phyloP scores from a whole-genome alignment of 2,797 vertebrate genomes.

The Potorous gilbertii region DNA sequence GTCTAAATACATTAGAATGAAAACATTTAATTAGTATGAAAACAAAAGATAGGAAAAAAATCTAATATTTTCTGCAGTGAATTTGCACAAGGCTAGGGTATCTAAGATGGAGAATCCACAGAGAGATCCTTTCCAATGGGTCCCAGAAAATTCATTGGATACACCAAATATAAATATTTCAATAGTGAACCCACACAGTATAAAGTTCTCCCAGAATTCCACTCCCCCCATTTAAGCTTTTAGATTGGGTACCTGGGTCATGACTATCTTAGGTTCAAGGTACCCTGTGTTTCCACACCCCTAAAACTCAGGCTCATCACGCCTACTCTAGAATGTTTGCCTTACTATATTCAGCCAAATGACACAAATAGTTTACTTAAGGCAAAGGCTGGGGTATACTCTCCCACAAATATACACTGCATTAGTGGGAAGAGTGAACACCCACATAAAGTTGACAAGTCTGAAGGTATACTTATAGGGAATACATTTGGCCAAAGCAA shows the following conservation, averaged over 20 bases:
- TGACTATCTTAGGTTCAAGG: neutral
- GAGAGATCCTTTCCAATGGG: neutral
- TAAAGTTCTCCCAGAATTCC: neutral
- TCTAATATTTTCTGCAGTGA: neutral
- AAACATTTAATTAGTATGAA: neutral
- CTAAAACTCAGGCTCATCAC: neutral
- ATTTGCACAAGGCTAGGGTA: neutral
- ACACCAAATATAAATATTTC: neutral
- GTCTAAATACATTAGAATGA: neutral
- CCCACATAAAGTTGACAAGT: neutral
- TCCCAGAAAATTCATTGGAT: neutral
- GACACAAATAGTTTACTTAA: neutral
- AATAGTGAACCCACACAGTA: neutral
- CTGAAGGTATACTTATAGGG: neutral
- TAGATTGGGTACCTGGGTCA: neutral
- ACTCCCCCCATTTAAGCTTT: neutral
- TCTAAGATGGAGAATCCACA: neutral
- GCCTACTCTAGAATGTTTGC: neutral
- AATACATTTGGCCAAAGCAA: neutral
- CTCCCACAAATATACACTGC: neutral
- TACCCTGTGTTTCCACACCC: neutral
- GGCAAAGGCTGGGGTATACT: neutral
- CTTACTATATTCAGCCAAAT: neutral
- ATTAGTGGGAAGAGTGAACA: neutral
- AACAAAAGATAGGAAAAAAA: neutral